These are phyloP conservation scores for Melanotaenia pygmaea DNA, from an alignment of 2,797 vertebrate species.

Conservation along the genomic window DNA sequence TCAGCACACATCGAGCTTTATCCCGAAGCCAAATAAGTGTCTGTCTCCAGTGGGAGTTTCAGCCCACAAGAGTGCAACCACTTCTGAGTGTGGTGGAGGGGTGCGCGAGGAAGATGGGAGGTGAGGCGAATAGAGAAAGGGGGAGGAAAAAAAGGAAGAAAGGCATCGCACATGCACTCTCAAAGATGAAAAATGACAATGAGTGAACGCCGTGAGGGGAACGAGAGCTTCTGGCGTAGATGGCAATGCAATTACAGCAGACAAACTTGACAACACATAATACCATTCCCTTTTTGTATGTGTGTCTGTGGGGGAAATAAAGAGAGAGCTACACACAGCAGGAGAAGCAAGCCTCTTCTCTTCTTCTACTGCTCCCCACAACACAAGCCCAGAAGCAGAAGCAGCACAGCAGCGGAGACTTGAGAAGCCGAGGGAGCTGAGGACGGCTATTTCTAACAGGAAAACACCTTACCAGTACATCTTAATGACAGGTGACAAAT, in stretches of 20 bases:
- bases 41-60: slow-evolving; percentile 75
- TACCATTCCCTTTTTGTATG: slow-evolving; percentile 18
- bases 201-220: slow-evolving; percentile 55
- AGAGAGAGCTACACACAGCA: slow-evolving; percentile 36
- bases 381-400: slow-evolving; percentile 36
- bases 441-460: slow-evolving; percentile 62
- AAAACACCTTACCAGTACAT: slow-evolving; percentile 80
- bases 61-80: slow-evolving; percentile 74
- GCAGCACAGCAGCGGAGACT: slow-evolving; percentile 43
- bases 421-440: slow-evolving; percentile 26
- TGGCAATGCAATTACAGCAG: slow-evolving; percentile 52
- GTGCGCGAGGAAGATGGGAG: slow-evolving; percentile 36
- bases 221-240: slow-evolving; percentile 55
- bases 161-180: slow-evolving; percentile 35
- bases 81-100: slow-evolving; percentile 56
- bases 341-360: slow-evolving; percentile 46
- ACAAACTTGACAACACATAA: slow-evolving; percentile 58
- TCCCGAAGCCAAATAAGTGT: slow-evolving; percentile 80
- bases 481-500: slow-evolving; percentile 83
- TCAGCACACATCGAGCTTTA: slow-evolving; percentile 75
- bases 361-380: slow-evolving; percentile 25
- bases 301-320: neutral
- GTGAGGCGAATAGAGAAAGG: slow-evolving; percentile 15
- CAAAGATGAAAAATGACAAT: slow-evolving; percentile 72
- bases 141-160: neutral